phyloP scores from a whole-genome alignment of 1,140 invertebrate genomes.

The Berghia stephanieae region DNA sequence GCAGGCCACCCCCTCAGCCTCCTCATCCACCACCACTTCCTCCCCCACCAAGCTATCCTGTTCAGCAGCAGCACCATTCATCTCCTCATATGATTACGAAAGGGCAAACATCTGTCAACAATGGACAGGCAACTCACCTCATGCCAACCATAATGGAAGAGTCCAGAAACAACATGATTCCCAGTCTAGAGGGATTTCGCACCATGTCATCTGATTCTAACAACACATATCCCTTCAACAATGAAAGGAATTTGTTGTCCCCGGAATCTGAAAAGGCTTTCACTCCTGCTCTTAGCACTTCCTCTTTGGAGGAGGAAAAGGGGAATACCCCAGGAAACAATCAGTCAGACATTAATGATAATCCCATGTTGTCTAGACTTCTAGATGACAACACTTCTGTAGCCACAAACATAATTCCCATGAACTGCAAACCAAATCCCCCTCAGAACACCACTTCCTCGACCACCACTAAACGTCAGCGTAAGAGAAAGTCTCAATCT shows the following conservation, averaged over 20 bases:
- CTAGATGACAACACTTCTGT: constrained; percentile 64
- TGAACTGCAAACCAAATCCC: constrained; percentile 36
- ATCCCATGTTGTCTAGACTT: constrained; percentile 66
- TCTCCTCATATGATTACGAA: not conserved
- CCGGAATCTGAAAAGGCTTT: constrained; percentile 12
- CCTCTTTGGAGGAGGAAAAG: constrained; percentile 19
- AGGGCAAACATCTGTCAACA: too few species aligned
- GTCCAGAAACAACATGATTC: not conserved
- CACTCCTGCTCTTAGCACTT: constrained; percentile 18
- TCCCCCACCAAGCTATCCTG: constrained; percentile 27
- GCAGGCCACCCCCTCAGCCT: constrained; percentile 35
- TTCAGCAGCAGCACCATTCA: constrained; percentile 27
- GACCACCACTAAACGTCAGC: constrained; percentile 46
- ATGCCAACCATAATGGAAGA: constrained; percentile 18
- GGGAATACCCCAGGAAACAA: not conserved
- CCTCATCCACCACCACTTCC: constrained; percentile 33
- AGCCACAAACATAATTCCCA: constrained; percentile 40
- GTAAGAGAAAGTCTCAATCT: constrained; percentile 41
- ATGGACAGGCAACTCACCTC: not conserved
- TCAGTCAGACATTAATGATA: constrained; percentile 47
- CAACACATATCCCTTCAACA: too few species aligned
- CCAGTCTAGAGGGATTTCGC: constrained; percentile 17
- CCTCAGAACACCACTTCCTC: too few species aligned
- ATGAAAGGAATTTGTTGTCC: constrained; percentile 7
- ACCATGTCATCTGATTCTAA: too few species aligned